phyloP scores from a whole-genome alignment of 2,797 vertebrate species.

The Epinephelus coioides region DNA sequence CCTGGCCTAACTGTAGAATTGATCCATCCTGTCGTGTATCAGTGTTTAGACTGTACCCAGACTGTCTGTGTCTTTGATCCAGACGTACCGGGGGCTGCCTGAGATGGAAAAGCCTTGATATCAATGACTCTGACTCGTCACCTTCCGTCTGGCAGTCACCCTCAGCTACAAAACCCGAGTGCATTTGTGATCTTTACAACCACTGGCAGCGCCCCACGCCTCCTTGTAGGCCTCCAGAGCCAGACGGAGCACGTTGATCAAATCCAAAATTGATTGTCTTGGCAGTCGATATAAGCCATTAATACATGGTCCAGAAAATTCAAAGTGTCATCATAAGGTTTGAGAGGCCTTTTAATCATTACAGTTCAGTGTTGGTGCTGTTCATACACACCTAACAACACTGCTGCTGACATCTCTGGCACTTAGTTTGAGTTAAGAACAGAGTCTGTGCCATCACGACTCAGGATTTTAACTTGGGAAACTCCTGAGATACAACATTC shows the following conservation, averaged over 20 bases:
- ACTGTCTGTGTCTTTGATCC: background rate
- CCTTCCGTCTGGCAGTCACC: too few species aligned
- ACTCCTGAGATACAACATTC: background rate
- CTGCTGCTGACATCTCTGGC: background rate
- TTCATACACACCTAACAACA: background rate
- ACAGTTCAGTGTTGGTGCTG: background rate
- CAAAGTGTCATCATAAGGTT: background rate
- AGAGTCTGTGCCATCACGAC: too few species aligned
- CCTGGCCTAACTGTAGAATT: too few species aligned
- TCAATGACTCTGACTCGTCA: background rate
- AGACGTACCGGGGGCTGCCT: background rate
- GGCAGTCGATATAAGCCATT: background rate
- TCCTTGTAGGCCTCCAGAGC: background rate
- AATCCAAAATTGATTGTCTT: background rate
- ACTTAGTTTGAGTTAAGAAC: background rate
- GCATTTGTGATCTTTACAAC: too few species aligned
- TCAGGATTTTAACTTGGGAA: background rate
- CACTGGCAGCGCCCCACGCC: too few species aligned
- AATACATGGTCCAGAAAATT: too few species aligned
- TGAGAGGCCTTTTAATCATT: background rate
- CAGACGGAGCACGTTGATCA: background rate
- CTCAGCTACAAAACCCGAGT: too few species aligned
- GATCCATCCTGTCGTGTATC: too few species aligned
- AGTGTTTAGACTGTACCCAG: too few species aligned
- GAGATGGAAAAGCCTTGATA: background rate